Conservation (phyloP, 2,888 invertebrate genomes). For the Protophormia terraenovae region DNA sequence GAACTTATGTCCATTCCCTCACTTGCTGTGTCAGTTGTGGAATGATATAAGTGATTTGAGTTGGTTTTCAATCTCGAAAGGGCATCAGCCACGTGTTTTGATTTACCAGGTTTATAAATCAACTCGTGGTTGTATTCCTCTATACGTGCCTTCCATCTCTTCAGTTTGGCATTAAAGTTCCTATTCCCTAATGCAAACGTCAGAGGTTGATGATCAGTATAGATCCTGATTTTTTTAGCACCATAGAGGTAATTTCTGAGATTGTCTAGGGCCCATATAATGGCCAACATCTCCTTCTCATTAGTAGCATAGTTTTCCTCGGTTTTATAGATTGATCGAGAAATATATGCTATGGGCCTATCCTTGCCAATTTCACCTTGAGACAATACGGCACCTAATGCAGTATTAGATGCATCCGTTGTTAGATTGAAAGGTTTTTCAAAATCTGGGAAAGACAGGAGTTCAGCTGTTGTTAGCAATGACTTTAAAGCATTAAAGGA, state of each 20-base stretch:
- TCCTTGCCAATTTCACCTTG: slow-evolving; percentile 46
- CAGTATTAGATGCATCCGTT: slow-evolving; percentile 63
- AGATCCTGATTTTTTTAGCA: neutral
- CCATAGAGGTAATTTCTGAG: neutral
- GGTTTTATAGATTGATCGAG: slow-evolving; percentile 16
- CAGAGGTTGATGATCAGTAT: neutral
- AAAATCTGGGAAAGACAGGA: slow-evolving; percentile 64
- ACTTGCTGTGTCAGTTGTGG: neutral
- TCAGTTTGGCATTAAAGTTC: slow-evolving; percentile 1
- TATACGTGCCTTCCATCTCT: slow-evolving; percentile 12
- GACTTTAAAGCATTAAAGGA: slow-evolving; percentile 8
- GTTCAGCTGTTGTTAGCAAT: slow-evolving; percentile 43
- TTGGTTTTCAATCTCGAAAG: neutral
- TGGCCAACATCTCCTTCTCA: slow-evolving; percentile 50
- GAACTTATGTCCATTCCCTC: neutral
- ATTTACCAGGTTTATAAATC: slow-evolving; percentile 18
- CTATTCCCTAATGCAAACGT: neutral
- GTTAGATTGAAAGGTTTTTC: slow-evolving; percentile 63
- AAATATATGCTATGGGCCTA: slow-evolving; percentile 29
- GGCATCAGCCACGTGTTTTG: neutral
- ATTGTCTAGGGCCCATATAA: slow-evolving; percentile 40
- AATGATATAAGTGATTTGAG: slow-evolving; percentile 2
- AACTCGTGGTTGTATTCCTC: slow-evolving; percentile 27
- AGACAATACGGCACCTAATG: slow-evolving; percentile 50
- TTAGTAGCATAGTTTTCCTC: slow-evolving; percentile 46